These are phyloP conservation scores for Cyprinella venusta DNA, from an alignment of 2,797 vertebrate genomes.

Conservation along the genomic window DNA sequence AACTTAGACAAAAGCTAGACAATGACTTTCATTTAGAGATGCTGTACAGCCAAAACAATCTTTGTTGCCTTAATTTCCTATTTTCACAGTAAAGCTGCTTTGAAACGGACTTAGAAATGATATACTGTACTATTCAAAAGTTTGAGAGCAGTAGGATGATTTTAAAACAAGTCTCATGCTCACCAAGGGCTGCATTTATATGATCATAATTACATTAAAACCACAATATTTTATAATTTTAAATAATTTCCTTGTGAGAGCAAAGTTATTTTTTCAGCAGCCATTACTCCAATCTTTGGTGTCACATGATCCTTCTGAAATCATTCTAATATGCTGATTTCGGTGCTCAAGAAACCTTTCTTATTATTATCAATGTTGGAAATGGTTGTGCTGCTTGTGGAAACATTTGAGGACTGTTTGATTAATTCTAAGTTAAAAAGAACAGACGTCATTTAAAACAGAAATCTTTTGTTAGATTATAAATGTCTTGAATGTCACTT, in stretches of 20 bases:
- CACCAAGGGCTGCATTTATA: neutral
- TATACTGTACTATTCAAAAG: neutral
- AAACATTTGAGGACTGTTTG: neutral
- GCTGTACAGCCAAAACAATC: no score
- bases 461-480: neutral
- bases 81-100: no score
- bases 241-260: neutral
- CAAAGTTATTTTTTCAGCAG: neutral
- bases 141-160: neutral
- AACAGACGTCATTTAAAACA: neutral
- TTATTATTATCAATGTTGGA: neutral
- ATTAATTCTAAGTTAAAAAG: neutral
- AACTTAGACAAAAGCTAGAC: no score
- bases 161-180: neutral
- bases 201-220: neutral
- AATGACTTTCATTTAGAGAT: no score
- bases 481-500: neutral
- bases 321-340: neutral
- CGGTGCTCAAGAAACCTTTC: neutral
- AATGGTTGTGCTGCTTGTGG: neutral
- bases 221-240: neutral
- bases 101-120: no score
- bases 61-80: no score
- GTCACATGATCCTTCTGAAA: neutral
- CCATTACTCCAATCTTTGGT: neutral